Percentiles rank a stretch among this genome's conserved stretches.
Evolutionary conservation across 2,888 invertebrate genomes (phyloP).

Genomic region (Chrysotoxum bicinctum): DNA sequence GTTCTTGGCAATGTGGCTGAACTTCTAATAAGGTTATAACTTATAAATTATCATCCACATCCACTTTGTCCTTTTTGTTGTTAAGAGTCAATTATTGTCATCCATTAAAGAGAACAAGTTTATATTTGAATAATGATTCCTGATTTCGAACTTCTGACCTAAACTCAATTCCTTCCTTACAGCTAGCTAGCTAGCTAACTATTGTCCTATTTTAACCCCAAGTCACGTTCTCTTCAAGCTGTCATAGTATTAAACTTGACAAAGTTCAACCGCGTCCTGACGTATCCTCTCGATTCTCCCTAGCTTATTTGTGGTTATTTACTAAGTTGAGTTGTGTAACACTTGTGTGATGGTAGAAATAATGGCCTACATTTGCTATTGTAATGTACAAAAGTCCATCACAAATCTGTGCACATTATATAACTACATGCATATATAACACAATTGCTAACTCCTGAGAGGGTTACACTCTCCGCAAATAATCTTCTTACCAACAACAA

Average conservation of each 20-base stretch:
- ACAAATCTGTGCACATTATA: conserved; percentile 12
- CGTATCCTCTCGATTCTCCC: not conserved
- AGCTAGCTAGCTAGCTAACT: not conserved
- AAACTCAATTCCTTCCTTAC: not conserved
- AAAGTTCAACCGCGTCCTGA: conserved; percentile 18
- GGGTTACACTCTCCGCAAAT: conserved; percentile 15
- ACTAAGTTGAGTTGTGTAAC: conserved; percentile 18
- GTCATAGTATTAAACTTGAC: conserved; percentile 13
- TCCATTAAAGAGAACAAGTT: not conserved
- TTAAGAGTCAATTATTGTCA: conserved; percentile 15
- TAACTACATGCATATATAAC: not conserved
- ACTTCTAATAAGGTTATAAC: not conserved
- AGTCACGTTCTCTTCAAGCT: not conserved
- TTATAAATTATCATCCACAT: not conserved
- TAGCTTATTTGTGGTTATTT: conserved; percentile 17
- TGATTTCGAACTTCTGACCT: not conserved
- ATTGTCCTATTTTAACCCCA: not conserved
- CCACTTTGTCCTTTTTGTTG: not conserved
- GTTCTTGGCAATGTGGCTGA: not conserved
- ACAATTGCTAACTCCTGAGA: not conserved
- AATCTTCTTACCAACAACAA: conserved; percentile 46
- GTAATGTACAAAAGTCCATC: conserved; percentile 3
- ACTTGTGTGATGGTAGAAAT: not conserved
- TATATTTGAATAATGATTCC: conserved; percentile 5
- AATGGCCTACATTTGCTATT: conserved; percentile 10